These are phyloP conservation scores for Acanthurus tractus DNA, from an alignment of 2,797 vertebrate species.

Conservation along the genomic window DNA sequence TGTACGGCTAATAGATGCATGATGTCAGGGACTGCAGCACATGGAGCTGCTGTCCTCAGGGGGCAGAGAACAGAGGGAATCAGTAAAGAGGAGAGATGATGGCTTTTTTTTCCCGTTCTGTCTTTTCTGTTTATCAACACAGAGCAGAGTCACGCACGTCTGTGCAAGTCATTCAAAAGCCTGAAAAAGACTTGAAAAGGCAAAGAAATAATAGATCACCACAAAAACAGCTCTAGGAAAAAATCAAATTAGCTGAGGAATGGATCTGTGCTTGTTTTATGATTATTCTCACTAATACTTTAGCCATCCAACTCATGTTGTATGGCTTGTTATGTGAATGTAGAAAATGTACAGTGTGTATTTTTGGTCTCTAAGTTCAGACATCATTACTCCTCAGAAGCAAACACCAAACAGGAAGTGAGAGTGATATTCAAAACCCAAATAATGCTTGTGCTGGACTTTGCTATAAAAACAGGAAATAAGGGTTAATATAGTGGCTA, in stretches of 20 bases:
- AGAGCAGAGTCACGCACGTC: neutral
- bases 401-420: neutral
- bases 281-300: neutral
- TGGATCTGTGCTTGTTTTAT: neutral
- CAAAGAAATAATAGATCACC: neutral
- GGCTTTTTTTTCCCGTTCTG: neutral
- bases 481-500: too few species aligned
- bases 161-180: neutral
- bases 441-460: neutral
- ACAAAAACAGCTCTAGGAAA: neutral
- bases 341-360: neutral
- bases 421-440: neutral
- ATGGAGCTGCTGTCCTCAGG: slow-evolving; percentile 3
- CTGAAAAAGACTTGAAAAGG: neutral
- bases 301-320: neutral
- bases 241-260: neutral
- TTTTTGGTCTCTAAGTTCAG: neutral
- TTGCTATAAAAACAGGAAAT: too few species aligned
- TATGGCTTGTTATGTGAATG: neutral
- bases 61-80: slow-evolving; percentile 11
- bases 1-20: slow-evolving; percentile 39
- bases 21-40: slow-evolving; percentile 34
- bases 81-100: neutral
- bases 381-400: neutral
- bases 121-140: slow-evolving; percentile 3